Percentiles rank a stretch among this genome's conserved stretches.
Evolutionary conservation across 2,888 invertebrate genomes (phyloP).

Genomic region (Enoplolaimus lenunculus): DNA sequence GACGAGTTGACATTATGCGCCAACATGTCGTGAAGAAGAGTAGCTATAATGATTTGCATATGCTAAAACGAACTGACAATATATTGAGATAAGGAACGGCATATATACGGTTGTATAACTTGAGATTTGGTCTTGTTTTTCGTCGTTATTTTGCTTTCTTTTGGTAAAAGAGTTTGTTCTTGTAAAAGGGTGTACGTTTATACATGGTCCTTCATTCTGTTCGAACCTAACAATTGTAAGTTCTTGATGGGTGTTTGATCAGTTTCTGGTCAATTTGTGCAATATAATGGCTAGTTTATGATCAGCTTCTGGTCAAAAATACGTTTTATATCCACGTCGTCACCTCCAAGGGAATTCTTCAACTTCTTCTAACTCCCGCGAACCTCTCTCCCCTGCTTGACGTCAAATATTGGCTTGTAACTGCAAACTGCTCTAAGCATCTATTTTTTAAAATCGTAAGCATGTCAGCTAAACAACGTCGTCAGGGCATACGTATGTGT

Average conservation of each 20-base stretch:
- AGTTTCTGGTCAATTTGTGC: slow-evolving; percentile 1
- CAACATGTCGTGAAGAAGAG: background rate
- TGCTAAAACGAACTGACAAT: background rate
- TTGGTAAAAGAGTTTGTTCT: too few species aligned
- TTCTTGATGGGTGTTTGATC: background rate
- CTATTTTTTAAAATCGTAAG: too few species aligned
- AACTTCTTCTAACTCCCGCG: too few species aligned
- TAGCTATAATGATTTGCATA: background rate
- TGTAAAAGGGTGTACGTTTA: too few species aligned
- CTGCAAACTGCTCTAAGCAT: too few species aligned
- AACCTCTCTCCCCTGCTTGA: too few species aligned
- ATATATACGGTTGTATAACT: background rate
- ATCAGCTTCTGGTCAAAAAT: slow-evolving; percentile 1
- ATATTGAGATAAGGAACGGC: background rate
- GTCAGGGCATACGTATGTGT: background rate
- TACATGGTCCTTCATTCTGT: background rate
- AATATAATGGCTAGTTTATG: background rate
- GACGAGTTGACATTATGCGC: background rate
- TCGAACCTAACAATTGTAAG: background rate
- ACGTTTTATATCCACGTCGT: background rate
- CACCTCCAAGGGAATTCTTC: background rate
- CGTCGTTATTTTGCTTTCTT: background rate
- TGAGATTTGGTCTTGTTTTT: background rate
- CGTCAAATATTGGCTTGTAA: too few species aligned
- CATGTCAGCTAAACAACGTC: background rate